phyloP scores from a whole-genome alignment of 23 tunicate genomes.

The Corella eumyota region DNA sequence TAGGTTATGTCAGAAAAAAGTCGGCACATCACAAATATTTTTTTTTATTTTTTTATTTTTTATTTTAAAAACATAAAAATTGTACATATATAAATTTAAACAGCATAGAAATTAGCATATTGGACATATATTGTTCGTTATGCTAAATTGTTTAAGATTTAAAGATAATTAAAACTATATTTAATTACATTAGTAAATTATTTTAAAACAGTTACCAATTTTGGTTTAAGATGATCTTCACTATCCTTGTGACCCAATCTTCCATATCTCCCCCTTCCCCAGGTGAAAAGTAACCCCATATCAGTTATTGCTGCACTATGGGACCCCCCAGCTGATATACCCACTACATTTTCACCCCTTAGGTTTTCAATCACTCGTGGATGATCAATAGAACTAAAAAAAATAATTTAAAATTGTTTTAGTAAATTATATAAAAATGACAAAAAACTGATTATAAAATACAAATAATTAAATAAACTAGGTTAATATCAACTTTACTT shows the following conservation, averaged over 20 bases:
- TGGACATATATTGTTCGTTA: no score
- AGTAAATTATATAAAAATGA: neutral
- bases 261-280: slow-evolving; percentile 92
- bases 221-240: slow-evolving; percentile 65
- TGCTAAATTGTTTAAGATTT: no score
- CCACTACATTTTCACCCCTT: slow-evolving; percentile 29
- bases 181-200: no score
- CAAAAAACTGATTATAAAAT: no score
- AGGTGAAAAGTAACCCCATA: slow-evolving; percentile 42
- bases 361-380: slow-evolving; percentile 60
- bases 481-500: no score
- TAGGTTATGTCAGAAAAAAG: neutral
- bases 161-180: no score
- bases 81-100: no score
- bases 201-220: slow-evolving; percentile 57
- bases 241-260: slow-evolving; percentile 78
- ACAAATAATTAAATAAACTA: no score
- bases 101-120: neutral
- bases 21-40: no score
- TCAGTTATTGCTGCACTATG: slow-evolving; percentile 61
- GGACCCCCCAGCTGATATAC: slow-evolving; percentile 71
- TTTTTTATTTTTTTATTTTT: no score
- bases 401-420: neutral
- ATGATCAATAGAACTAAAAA: slow-evolving; percentile 47
- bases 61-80: no score